A percentile compares a stretch with the other conserved stretches of the same genome.
Conservation (phyloP, 2,797 vertebrate genomes). For the Loris lydekkerianus region DNA sequence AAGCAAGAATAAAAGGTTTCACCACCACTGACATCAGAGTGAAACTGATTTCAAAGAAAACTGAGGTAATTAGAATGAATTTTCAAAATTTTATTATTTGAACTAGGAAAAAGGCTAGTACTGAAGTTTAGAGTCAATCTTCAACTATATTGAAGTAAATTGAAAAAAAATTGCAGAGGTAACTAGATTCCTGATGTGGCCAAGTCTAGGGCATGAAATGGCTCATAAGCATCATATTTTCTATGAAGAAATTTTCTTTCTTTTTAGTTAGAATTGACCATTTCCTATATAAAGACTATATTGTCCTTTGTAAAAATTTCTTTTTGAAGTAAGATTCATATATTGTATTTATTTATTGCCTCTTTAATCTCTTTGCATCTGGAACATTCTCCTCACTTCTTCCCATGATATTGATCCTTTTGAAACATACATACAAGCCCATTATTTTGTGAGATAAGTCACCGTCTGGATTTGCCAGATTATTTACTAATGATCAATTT, state of each 20-base stretch:
- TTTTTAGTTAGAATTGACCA: not conserved
- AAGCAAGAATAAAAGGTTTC: not conserved
- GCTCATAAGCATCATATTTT: not conserved
- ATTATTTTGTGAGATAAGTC: not conserved
- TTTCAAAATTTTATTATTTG: not conserved
- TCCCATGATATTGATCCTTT: not conserved
- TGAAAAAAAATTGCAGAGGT: not conserved
- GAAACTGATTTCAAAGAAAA: not conserved
- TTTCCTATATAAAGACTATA: not conserved
- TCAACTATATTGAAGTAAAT: not conserved
- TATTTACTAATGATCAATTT: not conserved
- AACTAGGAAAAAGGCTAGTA: not conserved
- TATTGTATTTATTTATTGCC: not conserved
- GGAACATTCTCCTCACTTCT: not conserved
- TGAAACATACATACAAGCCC: not conserved
- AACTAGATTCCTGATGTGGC: too few relatives aligned
- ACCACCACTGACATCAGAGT: not conserved
- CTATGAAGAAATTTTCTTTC: not conserved
- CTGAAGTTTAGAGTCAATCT: not conserved
- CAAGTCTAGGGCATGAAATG: not conserved
- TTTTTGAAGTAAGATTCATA: not conserved
- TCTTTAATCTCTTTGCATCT: not conserved
- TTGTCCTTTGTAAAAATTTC: not conserved
- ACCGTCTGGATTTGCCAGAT: not conserved
- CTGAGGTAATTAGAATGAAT: not conserved